phyloP scores from a whole-genome alignment of 2,888 invertebrate genomes.

The Monopis laevigella region DNA sequence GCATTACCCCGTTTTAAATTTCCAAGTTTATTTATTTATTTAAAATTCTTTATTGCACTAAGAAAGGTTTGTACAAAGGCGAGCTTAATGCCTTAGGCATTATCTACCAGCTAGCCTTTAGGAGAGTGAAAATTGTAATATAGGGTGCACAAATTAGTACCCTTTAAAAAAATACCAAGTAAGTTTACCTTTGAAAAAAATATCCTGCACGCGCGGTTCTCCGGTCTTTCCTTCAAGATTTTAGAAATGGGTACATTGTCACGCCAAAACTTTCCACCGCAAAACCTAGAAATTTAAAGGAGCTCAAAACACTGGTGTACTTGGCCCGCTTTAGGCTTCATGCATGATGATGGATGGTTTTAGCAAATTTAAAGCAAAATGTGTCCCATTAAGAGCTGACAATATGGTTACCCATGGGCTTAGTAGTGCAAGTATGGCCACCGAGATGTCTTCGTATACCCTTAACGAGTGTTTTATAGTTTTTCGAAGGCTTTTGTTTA shows the following conservation, averaged over 20 bases:
- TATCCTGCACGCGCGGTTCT: not conserved
- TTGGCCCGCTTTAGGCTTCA: no score
- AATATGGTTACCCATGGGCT: constrained; percentile 4
- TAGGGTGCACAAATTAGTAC: no score
- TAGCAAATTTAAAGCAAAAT: no score
- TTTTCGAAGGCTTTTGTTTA: constrained; percentile 11
- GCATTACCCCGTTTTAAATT: no score
- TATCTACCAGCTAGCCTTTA: no score
- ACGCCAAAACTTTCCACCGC: no score
- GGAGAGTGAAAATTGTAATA: no score
- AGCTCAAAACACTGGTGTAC: no score
- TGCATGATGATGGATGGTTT: no score
- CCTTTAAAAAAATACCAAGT: not conserved
- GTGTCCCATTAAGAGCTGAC: no score
- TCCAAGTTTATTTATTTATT: not conserved
- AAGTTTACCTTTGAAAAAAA: not conserved
- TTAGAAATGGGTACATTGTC: not conserved
- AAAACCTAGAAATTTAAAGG: no score
- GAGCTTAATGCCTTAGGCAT: no score
- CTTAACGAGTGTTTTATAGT: constrained; percentile 10
- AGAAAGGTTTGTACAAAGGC: not conserved
- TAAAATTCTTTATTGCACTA: not conserved
- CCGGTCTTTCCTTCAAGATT: not conserved
- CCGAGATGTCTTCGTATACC: constrained; percentile 5
- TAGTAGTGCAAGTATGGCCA: not conserved